Conservation (phyloP, 2,888 invertebrate genomes). For the Drosophila prolongata region DNA sequence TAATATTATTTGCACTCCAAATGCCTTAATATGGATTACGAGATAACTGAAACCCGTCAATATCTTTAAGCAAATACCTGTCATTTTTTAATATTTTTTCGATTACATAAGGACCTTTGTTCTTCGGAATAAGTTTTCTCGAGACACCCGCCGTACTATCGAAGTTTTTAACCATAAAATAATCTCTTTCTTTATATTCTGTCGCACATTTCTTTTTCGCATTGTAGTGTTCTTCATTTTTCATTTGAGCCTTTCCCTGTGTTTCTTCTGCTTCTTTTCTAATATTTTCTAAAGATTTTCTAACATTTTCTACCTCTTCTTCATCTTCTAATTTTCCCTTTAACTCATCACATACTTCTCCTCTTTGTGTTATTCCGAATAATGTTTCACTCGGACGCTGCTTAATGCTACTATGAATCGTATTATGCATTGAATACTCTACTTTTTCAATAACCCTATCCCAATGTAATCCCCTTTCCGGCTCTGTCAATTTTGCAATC, state of each 20-base stretch:
- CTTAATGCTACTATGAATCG: no score
- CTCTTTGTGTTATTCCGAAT: no score
- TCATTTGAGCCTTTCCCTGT: not conserved
- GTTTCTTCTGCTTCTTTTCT: not conserved
- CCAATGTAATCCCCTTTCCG: no score
- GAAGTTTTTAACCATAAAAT: constrained; percentile 5
- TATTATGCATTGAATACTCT: no score
- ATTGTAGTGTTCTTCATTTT: not conserved
- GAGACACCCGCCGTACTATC: not conserved
- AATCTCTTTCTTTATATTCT: not conserved
- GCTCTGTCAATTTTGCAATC: not conserved
- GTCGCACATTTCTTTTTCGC: not conserved
- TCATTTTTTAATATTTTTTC: constrained; percentile 1
- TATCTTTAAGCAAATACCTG: constrained; percentile 2
- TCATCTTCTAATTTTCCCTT: not conserved
- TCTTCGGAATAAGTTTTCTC: constrained; percentile 1
- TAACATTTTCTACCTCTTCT: not conserved
- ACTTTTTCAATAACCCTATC: not conserved
- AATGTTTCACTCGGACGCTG: no score
- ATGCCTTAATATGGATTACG: constrained; percentile 13
- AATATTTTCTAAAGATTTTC: not conserved
- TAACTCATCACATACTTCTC: no score
- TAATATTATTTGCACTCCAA: constrained; percentile 6
- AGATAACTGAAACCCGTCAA: constrained; percentile 13
- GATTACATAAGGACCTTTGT: not conserved